Base-by-base conservation (phyloP, 2,113 vertebrate genomes). In the Arizona elegans region DNA sequence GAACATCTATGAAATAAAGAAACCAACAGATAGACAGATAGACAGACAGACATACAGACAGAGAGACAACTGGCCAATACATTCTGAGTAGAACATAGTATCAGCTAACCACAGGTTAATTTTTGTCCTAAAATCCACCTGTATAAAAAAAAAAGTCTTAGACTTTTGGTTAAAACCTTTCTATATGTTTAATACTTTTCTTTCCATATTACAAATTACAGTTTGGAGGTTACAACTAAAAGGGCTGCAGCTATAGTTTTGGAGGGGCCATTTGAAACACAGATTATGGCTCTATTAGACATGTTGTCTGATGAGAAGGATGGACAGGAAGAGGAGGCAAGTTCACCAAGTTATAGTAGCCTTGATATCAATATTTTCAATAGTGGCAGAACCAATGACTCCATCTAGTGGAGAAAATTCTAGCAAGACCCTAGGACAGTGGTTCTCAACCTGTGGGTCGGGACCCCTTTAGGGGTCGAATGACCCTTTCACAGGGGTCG, bases 1-100 rank as follows among this genome's bases (percentile, higher is more conserved):
- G 0, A 0, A 56, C 89, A 92, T 87, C 65, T 86, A 54, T 3
- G n/a, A 81, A 24, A 52, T 5, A 87, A 50, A 50, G 21, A 87
- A 23, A 23, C 47, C 0, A 8, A 23, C 8, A 5, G 3, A 43
- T 1, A 3, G 21, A 23, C 6, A 86, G 29, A n/a, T 1, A n/a
- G 12, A 17, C n/a, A 70, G 59, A 3, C 24, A 62, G 24, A 58
- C 56, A n/a, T 4, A 13, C 29, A 65, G 58, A 3, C 24, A 62
- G 59, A 58, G 21, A 29, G 26, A 70, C 58, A 47, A 3, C 62
- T 13, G 47, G 7, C 1, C 50, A 33, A 65, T 33, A 52, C 29
- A 12, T 91, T 81, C 10, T 53, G 15, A 33, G 23, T 81, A 75
- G 19, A 81, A 50, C 43, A 33, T 33, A 33, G 50, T 52, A n/a